Percentiles rank a stretch among this genome's conserved stretches.
Conservation (phyloP, 1,140 invertebrate genomes). For the Holcopasites calliopsidis region DNA sequence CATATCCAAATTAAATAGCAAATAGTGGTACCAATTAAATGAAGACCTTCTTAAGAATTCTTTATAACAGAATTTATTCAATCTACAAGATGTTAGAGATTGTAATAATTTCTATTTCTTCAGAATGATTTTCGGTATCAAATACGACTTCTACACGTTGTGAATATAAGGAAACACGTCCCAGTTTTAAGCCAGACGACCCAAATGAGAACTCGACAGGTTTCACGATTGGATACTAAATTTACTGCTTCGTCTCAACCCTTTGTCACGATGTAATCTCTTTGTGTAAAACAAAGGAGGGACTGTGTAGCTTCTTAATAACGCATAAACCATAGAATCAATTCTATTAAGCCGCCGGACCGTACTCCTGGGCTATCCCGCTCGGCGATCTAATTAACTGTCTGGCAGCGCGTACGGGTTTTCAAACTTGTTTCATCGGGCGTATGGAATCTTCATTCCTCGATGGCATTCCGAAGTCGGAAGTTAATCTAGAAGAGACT, state of each 20-base stretch:
- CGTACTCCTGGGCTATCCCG: slow-evolving; percentile 9
- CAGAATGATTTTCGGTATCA: too few species aligned
- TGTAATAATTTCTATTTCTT: too few species aligned
- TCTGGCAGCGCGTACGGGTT: slow-evolving; percentile 23
- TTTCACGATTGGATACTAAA: background rate
- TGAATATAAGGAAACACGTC: background rate
- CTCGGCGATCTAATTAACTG: slow-evolving; percentile 32
- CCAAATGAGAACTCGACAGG: background rate
- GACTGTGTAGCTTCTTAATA: slow-evolving; percentile 1
- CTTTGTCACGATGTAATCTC: background rate
- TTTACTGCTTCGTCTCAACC: background rate
- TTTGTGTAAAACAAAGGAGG: too few species aligned
- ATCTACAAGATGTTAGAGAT: too few species aligned
- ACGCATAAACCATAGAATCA: slow-evolving; percentile 13
- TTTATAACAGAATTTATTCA: too few species aligned
- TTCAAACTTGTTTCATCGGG: slow-evolving; percentile 28
- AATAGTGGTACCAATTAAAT: too few species aligned
- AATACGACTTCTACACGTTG: background rate
- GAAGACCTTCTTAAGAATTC: too few species aligned
- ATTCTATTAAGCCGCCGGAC: background rate
- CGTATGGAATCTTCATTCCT: slow-evolving; percentile 22
- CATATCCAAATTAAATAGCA: too few species aligned
- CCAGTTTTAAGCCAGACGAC: background rate
- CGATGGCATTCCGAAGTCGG: slow-evolving; percentile 27
- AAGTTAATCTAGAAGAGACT: slow-evolving; percentile 24